phyloP scores from a whole-genome alignment of 2,797 vertebrate species.

The Acipenser ruthenus region DNA sequence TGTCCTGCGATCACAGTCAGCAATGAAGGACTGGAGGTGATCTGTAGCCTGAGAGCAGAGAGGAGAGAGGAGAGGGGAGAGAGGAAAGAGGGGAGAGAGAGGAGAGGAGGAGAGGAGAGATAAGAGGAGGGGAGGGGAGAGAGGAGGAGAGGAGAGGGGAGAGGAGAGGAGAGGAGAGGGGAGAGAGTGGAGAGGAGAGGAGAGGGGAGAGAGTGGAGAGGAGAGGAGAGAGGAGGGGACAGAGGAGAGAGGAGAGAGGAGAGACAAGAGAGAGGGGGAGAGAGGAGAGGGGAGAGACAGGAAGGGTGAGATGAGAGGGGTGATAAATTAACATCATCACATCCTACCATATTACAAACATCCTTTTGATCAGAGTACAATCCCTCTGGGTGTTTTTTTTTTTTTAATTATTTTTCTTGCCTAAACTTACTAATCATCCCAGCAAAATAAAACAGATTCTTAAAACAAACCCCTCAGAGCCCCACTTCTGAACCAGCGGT shows the following conservation, averaged over 20 bases:
- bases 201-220: neutral
- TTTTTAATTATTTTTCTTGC: no score
- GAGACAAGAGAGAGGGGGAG: no score
- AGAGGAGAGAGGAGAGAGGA: slow-evolving; percentile 3
- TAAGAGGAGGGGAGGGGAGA: neutral
- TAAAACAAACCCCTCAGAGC: no score
- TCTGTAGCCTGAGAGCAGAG: slow-evolving; percentile 77
- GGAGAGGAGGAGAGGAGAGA: no score
- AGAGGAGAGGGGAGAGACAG: neutral
- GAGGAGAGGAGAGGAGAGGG: neutral
- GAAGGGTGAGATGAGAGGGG: neutral
- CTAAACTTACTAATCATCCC: no score
- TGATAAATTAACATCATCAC: neutral
- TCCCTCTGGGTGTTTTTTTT: no score
- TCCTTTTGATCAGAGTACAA: no score
- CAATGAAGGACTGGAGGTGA: slow-evolving; percentile 94
- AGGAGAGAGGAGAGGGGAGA: neutral
- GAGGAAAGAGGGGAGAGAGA: no score
- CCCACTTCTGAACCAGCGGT: no score
- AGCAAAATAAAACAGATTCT: no score
- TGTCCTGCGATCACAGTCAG: slow-evolving; percentile 90
- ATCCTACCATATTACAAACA: no score
- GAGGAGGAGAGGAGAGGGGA: neutral
- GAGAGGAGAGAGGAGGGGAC: neutral
- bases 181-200: neutral